Evolutionary conservation across 2,797 vertebrate species (phyloP).

Genomic region (Chaetodon trifasciatus): DNA sequence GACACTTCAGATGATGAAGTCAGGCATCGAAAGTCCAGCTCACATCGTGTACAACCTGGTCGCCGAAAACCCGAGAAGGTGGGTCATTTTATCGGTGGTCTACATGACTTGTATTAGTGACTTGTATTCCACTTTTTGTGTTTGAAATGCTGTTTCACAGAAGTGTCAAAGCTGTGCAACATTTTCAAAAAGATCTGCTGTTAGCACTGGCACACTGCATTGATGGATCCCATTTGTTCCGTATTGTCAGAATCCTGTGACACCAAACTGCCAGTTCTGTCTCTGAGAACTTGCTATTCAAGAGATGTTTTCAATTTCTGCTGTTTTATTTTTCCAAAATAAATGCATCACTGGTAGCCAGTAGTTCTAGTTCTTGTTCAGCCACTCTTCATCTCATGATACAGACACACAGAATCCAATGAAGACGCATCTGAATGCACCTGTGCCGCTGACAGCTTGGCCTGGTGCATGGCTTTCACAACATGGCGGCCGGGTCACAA

Average conservation of each 20-base stretch:
- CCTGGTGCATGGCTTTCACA: no score
- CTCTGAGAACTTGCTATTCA: background rate
- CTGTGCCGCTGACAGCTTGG: no score
- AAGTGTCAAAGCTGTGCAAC: background rate
- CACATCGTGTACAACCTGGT: conserved; percentile 76
- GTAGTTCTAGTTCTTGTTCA: background rate
- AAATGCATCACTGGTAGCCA: background rate
- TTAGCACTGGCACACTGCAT: background rate
- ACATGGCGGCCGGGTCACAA: no score
- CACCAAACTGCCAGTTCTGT: background rate
- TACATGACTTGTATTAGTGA: background rate
- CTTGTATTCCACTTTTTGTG: background rate
- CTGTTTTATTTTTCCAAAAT: background rate
- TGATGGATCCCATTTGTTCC: background rate
- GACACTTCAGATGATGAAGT: conserved; percentile 85
- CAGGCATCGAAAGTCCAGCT: conserved; percentile 83
- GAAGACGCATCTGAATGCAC: no score
- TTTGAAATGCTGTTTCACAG: background rate
- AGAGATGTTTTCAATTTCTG: background rate
- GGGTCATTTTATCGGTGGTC: background rate
- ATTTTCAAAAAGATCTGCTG: background rate
- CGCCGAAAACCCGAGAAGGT: conserved; percentile 88
- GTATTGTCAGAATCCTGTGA: conserved; percentile 1
- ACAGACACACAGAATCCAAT: no score
- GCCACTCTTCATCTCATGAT: background rate